Conservation (phyloP, 2,113 vertebrate species). For the Circaetus gallicus region DNA sequence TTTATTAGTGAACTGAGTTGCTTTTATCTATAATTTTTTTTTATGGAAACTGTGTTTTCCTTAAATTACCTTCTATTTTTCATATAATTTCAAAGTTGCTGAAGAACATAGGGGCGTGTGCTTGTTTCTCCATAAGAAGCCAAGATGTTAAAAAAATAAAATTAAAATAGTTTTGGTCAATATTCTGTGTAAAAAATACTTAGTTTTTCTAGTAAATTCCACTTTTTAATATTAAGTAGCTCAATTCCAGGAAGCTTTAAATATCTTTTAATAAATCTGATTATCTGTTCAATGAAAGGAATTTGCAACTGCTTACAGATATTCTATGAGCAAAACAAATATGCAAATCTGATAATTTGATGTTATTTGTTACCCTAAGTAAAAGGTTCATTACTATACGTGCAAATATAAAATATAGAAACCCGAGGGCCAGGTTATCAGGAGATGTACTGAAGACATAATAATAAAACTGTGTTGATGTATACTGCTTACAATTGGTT, state of each 20-base stretch:
- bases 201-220: neutral
- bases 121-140: neutral
- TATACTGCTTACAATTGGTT: neutral
- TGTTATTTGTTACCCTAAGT: neutral
- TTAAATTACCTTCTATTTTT: neutral
- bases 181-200: neutral
- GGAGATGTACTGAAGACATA: neutral
- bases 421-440: neutral
- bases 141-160: neutral
- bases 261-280: neutral
- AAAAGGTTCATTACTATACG: neutral
- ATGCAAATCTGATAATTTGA: neutral
- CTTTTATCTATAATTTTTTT: neutral
- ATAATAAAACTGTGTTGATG: neutral
- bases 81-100: neutral
- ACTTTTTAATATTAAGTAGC: neutral
- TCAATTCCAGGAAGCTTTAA: neutral
- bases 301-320: neutral
- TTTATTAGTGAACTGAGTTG: neutral
- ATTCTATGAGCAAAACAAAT: neutral
- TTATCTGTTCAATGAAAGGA: neutral
- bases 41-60: neutral
- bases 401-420: neutral
- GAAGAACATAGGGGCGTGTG: accelerated
- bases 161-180: neutral